A percentile compares a stretch with the other conserved stretches of the same genome.
These are phyloP conservation scores for Apamea monoglypha DNA, from an alignment of 2,888 invertebrate species.

Conservation along the genomic window DNA sequence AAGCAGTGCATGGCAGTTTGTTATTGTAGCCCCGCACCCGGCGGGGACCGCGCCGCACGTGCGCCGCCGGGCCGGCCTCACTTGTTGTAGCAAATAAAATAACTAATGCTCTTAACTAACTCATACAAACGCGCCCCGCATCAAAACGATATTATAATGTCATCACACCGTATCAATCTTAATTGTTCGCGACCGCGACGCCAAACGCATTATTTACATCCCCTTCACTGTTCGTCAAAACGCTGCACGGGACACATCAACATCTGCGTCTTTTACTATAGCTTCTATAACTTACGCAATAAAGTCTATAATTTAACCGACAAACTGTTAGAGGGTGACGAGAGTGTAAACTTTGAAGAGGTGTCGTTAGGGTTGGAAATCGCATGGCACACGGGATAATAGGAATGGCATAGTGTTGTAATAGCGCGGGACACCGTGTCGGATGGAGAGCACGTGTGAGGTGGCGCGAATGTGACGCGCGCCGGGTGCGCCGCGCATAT, in stretches of 20 bases:
- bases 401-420: slow-evolving; percentile 74
- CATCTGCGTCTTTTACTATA: neutral
- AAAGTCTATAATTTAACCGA: slow-evolving; percentile 25
- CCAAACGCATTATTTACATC: slow-evolving; percentile 66
- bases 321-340: neutral
- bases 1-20: slow-evolving; percentile 9
- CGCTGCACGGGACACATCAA: slow-evolving; percentile 12
- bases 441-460: slow-evolving; percentile 73
- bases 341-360: slow-evolving; percentile 17
- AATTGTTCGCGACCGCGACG: slow-evolving; percentile 80
- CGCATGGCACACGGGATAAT: slow-evolving; percentile 66
- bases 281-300: slow-evolving; percentile 11
- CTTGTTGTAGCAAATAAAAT: slow-evolving; percentile 65
- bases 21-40: slow-evolving; percentile 4
- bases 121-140: slow-evolving; percentile 71
- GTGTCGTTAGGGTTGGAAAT: slow-evolving; percentile 33
- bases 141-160: slow-evolving; percentile 82
- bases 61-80: slow-evolving; percentile 51
- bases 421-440: slow-evolving; percentile 70
- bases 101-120: slow-evolving; percentile 72
- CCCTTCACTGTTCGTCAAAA: slow-evolving; percentile 54
- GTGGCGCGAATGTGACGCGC: slow-evolving; percentile 72
- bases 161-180: slow-evolving; percentile 84
- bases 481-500: slow-evolving; percentile 31
- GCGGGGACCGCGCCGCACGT: slow-evolving; percentile 1